These are phyloP conservation scores for Danio tinwini DNA, from an alignment of 2,797 vertebrate species.

Conservation along the genomic window DNA sequence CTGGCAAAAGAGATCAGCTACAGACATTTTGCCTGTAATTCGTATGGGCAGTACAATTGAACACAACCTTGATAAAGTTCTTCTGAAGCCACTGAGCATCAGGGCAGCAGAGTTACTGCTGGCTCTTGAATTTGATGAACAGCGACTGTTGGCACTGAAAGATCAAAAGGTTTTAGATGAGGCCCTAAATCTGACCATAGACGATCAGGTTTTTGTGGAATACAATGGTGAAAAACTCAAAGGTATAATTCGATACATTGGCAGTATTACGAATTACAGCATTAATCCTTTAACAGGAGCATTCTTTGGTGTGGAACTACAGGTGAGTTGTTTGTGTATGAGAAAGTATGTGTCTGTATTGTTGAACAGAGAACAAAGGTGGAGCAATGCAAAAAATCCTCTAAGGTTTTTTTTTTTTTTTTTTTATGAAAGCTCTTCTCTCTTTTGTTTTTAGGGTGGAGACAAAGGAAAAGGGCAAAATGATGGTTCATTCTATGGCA, in stretches of 20 bases:
- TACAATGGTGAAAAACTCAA: constrained; percentile 57
- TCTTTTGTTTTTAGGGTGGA: constrained; percentile 66
- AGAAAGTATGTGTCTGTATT: neutral
- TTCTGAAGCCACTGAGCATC: constrained; percentile 60
- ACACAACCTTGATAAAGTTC: fast-evolving
- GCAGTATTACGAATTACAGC: fast-evolving
- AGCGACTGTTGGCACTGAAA: constrained; percentile 72
- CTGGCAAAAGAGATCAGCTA: fast-evolving
- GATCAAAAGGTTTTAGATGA: constrained; percentile 62
- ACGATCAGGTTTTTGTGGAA: constrained; percentile 69
- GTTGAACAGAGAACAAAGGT: neutral
- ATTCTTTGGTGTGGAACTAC: constrained; percentile 83
- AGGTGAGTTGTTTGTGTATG: constrained; percentile 70
- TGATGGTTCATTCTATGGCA: constrained; percentile 44
- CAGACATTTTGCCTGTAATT: constrained; percentile 52
- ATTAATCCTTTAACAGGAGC: constrained; percentile 16
- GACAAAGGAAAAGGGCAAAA: constrained; percentile 73
- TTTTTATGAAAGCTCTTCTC: neutral
- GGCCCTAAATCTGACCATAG: constrained; percentile 62
- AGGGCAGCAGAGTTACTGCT: constrained; percentile 70
- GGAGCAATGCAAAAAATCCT: neutral
- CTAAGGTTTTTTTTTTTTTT: too few relatives aligned
- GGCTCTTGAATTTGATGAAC: constrained; percentile 59
- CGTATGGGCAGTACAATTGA: fast-evolving
- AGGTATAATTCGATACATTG: constrained; percentile 78